Evolutionary conservation across 2,113 vertebrate species (phyloP), one percentile per base, ranked within the genome.

Genomic region (Macaca mulatta): DNA sequence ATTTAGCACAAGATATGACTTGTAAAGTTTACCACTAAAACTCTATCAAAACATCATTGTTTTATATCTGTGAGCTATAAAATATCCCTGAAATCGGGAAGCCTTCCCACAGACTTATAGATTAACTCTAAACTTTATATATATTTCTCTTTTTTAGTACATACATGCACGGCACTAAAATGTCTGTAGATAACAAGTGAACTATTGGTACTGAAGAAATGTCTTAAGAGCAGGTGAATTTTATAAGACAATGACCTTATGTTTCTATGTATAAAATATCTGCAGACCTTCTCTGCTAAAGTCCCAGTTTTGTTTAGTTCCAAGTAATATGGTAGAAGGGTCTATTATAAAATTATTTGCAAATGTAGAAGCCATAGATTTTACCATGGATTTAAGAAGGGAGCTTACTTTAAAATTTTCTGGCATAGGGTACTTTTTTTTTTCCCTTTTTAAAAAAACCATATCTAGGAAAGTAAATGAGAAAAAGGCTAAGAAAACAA

Each of bases 321-420:
- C n/a, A 61, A 86, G 48, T 75, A 61, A 78, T 67, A 32, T 78
- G 55, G 78, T 67, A 70, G 35, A 92, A 92, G 20, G 43, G 4
- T 80, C 8, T 48, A 1, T 69, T 89, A 40, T 70, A 93, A 96
- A 97, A 94, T 92, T 83, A 90, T 82, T 92, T 87, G 35, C 69
- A 94, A 94, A 84, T 88, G 48, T 97, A 85, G 79, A 93, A 89
- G 64, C 50, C 45, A 59, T 70, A n/a, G 11, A 93, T 95, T 96
- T 96, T 89, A 40, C 61, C 17, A 52, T 27, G 55, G 38, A 95
- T 83, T 75, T 93, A 83, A 69, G 27, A 83, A 94, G 69, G 50
- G 45, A 59, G 20, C 8, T 89, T 83, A 69, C 70, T 79, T 64
- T 72, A 85, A 7, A 1, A 27, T 81, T 97, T 78, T 94, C 16